Conservation (phyloP, 2,113 vertebrate genomes). For the Pardalotus punctatus region DNA sequence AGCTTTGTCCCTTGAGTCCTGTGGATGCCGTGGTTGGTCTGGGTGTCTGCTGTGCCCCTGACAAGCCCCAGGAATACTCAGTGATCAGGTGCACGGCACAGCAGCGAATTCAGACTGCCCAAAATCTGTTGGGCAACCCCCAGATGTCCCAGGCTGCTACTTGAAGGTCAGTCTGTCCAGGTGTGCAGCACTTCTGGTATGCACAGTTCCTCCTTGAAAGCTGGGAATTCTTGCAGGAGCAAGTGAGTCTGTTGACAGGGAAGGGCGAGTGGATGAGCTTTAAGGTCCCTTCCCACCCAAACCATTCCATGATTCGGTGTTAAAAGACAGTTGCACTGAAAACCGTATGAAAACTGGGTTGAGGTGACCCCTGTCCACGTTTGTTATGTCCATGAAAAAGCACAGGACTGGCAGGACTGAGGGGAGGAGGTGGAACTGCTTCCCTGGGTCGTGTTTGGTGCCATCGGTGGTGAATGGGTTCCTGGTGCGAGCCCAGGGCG, state of each 20-base stretch:
- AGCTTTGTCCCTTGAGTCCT: background rate
- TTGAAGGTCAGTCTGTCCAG: background rate
- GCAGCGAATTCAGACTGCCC: background rate
- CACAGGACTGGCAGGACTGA: background rate
- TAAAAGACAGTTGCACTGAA: background rate
- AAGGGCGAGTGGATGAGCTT: background rate
- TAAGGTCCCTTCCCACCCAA: background rate
- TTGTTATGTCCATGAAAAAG: accelerated
- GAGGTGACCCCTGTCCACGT: background rate
- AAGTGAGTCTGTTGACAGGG: too few species aligned
- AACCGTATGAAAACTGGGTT: background rate
- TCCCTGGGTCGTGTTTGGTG: background rate
- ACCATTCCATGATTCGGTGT: background rate
- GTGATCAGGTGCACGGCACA: accelerated
- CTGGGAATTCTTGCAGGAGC: background rate
- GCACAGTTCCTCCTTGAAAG: background rate
- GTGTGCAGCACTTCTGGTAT: accelerated
- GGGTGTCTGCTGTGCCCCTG: background rate
- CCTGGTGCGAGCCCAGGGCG: background rate
- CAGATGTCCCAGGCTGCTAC: background rate
- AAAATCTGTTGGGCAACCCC: accelerated
- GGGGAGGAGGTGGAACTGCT: accelerated
- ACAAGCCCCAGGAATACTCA: background rate
- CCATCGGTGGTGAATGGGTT: accelerated
- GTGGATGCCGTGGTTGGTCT: accelerated